Evolutionary conservation across 1,140 invertebrate genomes (phyloP).

Genomic region (Lepidurus arcticus): DNA sequence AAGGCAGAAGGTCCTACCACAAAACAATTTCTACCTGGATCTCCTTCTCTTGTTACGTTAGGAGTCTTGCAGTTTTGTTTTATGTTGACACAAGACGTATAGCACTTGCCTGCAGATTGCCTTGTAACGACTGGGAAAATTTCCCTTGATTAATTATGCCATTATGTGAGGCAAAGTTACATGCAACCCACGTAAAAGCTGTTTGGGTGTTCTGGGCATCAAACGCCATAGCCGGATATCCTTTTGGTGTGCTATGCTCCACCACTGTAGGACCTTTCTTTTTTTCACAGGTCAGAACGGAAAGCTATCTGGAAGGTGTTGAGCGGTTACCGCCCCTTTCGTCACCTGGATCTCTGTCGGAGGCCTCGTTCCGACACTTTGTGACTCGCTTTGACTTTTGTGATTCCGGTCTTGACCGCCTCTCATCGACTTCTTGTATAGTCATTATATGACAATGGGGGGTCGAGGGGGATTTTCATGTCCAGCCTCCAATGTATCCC

Average conservation of each 20-base stretch:
- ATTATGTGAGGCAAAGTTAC: neutral
- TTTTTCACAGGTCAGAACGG: neutral
- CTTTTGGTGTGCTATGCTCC: neutral
- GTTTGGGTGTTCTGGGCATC: conserved; percentile 9
- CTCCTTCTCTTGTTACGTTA: neutral
- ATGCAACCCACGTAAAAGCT: neutral
- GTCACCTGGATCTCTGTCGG: conserved; percentile 20
- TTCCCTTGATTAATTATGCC: conserved; percentile 15
- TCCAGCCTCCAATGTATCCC: conserved; percentile 7
- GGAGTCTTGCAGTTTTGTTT: neutral
- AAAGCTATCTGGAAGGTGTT: neutral
- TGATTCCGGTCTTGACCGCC: conserved; percentile 17
- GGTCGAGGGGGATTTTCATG: conserved; percentile 9
- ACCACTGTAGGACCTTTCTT: neutral
- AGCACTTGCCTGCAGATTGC: conserved; percentile 16
- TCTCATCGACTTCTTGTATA: conserved; percentile 15
- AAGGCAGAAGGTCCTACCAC: neutral
- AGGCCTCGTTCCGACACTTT: conserved; percentile 17
- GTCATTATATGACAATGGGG: conserved; percentile 19
- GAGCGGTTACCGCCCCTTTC: conserved; percentile 13
- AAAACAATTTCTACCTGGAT: neutral
- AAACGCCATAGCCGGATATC: neutral
- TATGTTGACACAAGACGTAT: conserved; percentile 19
- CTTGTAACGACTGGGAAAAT: conserved; percentile 8
- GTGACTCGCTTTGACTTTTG: conserved; percentile 10